Conservation (phyloP, 2,797 vertebrate genomes). For the Phyllotis vaccarum region DNA sequence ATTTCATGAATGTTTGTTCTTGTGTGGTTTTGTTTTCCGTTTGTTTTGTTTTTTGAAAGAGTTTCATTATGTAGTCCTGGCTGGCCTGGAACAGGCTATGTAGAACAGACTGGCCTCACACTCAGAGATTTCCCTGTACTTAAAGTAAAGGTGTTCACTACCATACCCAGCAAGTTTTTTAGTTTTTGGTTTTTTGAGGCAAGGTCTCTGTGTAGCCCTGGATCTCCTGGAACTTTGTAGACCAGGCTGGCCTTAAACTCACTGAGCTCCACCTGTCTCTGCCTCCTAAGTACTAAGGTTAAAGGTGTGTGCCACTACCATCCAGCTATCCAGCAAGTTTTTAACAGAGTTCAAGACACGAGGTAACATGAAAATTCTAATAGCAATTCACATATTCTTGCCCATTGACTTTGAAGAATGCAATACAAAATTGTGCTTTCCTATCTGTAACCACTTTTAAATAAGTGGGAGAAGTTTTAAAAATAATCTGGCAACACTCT, state of each 20-base stretch:
- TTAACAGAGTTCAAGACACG: conserved; percentile 19
- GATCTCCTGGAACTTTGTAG: not conserved
- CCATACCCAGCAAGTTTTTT: not conserved
- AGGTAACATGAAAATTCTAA: not conserved
- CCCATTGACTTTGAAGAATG: conserved; percentile 21
- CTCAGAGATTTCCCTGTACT: not conserved
- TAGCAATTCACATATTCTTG: conserved; percentile 12
- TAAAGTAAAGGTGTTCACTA: not conserved
- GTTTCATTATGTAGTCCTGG: not conserved
- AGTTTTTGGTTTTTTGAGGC: not conserved
- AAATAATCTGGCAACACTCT: conserved; percentile 14
- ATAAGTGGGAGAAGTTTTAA: conserved; percentile 24
- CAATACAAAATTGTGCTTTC: conserved; percentile 23
- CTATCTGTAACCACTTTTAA: conserved; percentile 20
- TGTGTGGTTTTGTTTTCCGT: not conserved
- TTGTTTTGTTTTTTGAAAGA: not conserved
- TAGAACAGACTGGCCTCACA: not conserved
- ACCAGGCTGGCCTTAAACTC: not conserved
- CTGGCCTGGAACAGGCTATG: not conserved
- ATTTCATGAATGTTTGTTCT: not conserved
- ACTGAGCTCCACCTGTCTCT: not conserved
- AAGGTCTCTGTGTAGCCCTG: not conserved
- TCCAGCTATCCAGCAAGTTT: not conserved
- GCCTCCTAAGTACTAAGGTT: not conserved
- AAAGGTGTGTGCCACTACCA: not conserved